Evolutionary conservation across 2,797 vertebrate genomes (phyloP).

Genomic region (Carapus acus): DNA sequence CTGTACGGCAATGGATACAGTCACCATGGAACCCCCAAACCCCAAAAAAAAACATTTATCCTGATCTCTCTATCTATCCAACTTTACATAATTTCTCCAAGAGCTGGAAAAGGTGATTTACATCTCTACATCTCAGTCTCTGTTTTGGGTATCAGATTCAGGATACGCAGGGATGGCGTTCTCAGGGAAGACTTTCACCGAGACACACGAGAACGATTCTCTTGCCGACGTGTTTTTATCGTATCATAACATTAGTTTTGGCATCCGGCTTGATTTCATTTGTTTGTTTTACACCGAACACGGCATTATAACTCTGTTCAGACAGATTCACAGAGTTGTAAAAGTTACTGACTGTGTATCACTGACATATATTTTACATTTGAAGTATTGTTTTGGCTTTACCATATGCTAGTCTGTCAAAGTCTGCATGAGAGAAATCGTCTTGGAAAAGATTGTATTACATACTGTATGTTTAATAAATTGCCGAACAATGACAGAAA

Average conservation of each 20-base stretch:
- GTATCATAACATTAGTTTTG: slow-evolving; percentile 8
- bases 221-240: slow-evolving; percentile 18
- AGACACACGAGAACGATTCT: slow-evolving; percentile 11
- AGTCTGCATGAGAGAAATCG: too few species aligned
- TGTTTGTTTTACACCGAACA: background rate
- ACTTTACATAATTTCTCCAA: slow-evolving; percentile 30
- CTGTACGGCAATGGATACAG: background rate
- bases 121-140: slow-evolving; percentile 13
- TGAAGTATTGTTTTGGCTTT: too few species aligned
- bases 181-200: slow-evolving; percentile 24
- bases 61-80: slow-evolving; percentile 7
- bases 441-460: too few species aligned
- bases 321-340: too few species aligned
- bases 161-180: slow-evolving; percentile 12
- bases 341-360: background rate
- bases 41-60: slow-evolving; percentile 2
- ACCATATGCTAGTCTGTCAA: too few species aligned
- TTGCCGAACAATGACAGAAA: too few species aligned
- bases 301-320: too few species aligned
- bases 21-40: background rate
- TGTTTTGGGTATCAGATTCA: slow-evolving; percentile 49
- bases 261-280: background rate
- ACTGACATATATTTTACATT: background rate
- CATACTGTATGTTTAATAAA: too few species aligned
- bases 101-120: slow-evolving; percentile 29